Base-by-base conservation (phyloP, 2,888 invertebrate species). In the Zhuqinia jingwanae region DNA sequence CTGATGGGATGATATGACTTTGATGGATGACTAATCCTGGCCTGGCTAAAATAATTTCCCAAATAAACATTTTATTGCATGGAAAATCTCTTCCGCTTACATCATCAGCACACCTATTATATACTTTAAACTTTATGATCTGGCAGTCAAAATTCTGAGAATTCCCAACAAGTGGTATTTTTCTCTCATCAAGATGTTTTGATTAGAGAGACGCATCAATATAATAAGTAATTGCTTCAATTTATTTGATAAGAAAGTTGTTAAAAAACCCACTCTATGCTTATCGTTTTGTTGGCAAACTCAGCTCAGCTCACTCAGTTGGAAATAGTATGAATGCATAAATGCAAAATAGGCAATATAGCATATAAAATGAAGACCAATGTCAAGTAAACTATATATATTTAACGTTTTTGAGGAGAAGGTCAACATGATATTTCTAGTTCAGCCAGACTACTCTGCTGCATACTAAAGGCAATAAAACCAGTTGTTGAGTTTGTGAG, bases 281-380 rank as follows among this genome's bases (percentile, higher is more conserved):
- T n/a, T n/a, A n/a, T n/a, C n/a, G n/a, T n/a, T n/a, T n/a, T n/a
- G n/a, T n/a, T n/a, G n/a, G n/a, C n/a, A n/a, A n/a, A n/a, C n/a
- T n/a, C n/a, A n/a, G n/a, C n/a, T n/a, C n/a, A n/a, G n/a, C n/a
- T n/a, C n/a, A n/a, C n/a, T n/a, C n/a, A n/a, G n/a, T n/a, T n/a
- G n/a, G n/a, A n/a, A n/a, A n/a, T n/a, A n/a, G n/a, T n/a, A n/a
- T n/a, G n/a, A n/a, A n/a, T n/a, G n/a, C n/a, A n/a, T n/a, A n/a
- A n/a, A n/a, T n/a, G n/a, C n/a, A n/a, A n/a, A n/a, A n/a, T n/a
- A n/a, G n/a, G n/a, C n/a, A n/a, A n/a, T n/a, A n/a, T n/a, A n/a
- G n/a, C n/a, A n/a, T n/a, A n/a, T n/a, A n/a, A n/a, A n/a, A 27
- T 63, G 84, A 77, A 77, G 84, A 77, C 53, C 84, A 84, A 68